A percentile compares a stretch with the other conserved stretches of the same genome.
phyloP scores from a whole-genome alignment of 2,113 vertebrate species.

The Urocynchramus pylzowi region DNA sequence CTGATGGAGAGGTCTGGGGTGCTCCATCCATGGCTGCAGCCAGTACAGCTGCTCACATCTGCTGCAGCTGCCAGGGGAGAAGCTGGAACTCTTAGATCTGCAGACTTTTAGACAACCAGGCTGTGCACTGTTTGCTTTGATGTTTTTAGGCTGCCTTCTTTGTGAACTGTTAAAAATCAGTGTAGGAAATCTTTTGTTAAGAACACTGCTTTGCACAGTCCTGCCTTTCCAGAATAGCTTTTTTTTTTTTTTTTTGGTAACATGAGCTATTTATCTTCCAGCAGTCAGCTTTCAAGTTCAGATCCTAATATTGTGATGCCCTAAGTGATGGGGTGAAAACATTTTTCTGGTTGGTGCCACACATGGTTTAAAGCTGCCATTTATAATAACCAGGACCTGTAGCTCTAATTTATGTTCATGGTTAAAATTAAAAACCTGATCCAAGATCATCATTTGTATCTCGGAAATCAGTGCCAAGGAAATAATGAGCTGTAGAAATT shows the following conservation, averaged over 20 bases:
- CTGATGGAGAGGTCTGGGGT: not conserved
- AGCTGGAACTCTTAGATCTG: not conserved
- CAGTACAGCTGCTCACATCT: not conserved
- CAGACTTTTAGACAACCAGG: not conserved
- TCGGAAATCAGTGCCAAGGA: not conserved
- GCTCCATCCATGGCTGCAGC: not conserved
- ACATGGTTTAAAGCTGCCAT: not conserved
- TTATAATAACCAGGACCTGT: slow-evolving; percentile 10
- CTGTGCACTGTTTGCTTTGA: not conserved
- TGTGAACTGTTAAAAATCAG: not conserved
- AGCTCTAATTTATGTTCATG: not conserved
- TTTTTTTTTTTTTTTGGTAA: not conserved
- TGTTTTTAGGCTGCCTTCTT: not conserved
- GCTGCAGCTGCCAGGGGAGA: not conserved
- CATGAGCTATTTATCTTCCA: not conserved
- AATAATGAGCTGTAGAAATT: slow-evolving; percentile 51
- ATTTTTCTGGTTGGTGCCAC: slow-evolving; percentile 4
- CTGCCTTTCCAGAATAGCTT: not conserved
- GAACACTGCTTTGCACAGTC: not conserved
- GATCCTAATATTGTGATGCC: not conserved
- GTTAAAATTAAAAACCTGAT: slow-evolving; percentile 30
- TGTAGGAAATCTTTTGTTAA: not conserved
- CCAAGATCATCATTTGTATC: not conserved
- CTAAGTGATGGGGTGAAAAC: not conserved
- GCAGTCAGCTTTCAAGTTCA: not conserved